A percentile compares a stretch with the other conserved stretches of the same genome.
phyloP scores from a whole-genome alignment of 2,888 invertebrate genomes.

The Dorcus hopei region DNA sequence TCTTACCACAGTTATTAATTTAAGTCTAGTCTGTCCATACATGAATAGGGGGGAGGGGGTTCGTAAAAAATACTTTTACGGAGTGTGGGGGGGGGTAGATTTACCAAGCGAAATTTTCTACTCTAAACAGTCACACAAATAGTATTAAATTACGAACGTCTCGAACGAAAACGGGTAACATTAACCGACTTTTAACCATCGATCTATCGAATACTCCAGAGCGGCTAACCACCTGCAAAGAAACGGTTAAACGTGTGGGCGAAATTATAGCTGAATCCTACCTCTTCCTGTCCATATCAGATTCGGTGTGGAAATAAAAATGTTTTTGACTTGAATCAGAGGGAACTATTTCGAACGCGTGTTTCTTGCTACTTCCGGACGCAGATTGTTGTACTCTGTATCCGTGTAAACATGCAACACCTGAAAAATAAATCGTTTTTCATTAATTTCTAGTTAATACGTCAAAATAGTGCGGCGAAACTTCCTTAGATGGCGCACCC shows the following conservation, averaged over 20 bases:
- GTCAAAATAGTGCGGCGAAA: neutral
- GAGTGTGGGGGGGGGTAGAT: neutral
- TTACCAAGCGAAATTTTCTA: constrained; percentile 12
- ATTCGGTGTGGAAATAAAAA: constrained; percentile 90
- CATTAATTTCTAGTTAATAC: neutral
- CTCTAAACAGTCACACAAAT: constrained; percentile 15
- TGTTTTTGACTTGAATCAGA: constrained; percentile 82
- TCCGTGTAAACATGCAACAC: constrained; percentile 91
- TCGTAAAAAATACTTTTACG: neutral
- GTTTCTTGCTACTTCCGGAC: constrained; percentile 77
- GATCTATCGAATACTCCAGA: constrained; percentile 89
- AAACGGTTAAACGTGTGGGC: neutral
- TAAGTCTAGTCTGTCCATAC: too few species aligned
- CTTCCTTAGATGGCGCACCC: too few species aligned
- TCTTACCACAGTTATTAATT: too few species aligned
- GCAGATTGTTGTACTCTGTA: constrained; percentile 85
- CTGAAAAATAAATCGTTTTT: constrained; percentile 49
- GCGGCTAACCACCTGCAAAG: constrained; percentile 86
- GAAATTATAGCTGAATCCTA: constrained; percentile 40
- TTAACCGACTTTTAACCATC: constrained; percentile 81
- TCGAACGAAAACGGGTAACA: too few species aligned
- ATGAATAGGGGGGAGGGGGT: too few species aligned
- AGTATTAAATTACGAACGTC: neutral
- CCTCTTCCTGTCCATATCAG: constrained; percentile 94
- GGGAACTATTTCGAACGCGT: constrained; percentile 87